Evolutionary conservation across 1,140 invertebrate species (phyloP).

Genomic region (Diuraphis noxia): DNA sequence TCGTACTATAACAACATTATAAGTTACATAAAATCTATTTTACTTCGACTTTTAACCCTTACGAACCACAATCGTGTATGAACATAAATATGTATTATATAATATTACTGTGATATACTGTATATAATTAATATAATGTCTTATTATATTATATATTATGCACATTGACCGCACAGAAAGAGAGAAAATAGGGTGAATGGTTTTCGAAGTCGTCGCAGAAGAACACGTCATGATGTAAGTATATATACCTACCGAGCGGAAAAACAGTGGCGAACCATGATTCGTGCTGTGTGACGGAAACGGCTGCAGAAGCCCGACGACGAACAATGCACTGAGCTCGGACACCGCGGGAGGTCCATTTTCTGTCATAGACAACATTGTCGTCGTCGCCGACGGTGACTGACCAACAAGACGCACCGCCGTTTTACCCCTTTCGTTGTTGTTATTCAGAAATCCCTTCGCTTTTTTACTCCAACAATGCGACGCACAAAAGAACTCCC

Average conservation of each 20-base stretch:
- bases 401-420: slow-evolving; percentile 44
- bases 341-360: slow-evolving; percentile 36
- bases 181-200: background rate
- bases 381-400: background rate
- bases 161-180: background rate
- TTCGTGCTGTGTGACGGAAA: background rate
- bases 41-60: background rate
- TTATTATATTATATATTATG: background rate
- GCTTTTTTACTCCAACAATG: slow-evolving; percentile 24
- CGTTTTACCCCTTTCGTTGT: slow-evolving; percentile 3
- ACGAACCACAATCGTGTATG: too few relatives aligned
- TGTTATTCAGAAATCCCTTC: slow-evolving; percentile 44
- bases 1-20: background rate
- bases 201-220: background rate
- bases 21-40: background rate
- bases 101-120: too few relatives aligned
- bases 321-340: background rate
- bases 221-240: background rate
- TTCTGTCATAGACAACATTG: background rate
- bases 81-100: too few relatives aligned
- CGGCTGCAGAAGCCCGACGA: background rate
- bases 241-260: slow-evolving; percentile 12
- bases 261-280: slow-evolving; percentile 18
- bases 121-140: background rate
- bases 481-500: slow-evolving; percentile 32